phyloP scores from a whole-genome alignment of 2,888 invertebrate genomes.

The Druceiella hillmani region DNA sequence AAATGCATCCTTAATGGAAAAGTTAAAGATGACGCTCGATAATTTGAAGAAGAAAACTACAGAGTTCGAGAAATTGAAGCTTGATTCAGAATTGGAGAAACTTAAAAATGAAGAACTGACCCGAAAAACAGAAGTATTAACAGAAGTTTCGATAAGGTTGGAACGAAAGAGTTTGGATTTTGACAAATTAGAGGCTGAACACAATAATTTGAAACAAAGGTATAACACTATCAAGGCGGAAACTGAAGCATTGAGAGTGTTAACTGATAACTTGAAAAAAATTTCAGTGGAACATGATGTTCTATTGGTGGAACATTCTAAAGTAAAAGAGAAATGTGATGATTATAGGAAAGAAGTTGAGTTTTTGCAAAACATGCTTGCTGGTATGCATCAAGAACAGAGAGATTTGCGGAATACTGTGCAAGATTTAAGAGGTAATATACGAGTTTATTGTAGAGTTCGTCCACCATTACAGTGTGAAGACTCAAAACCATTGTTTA shows the following conservation, averaged over 20 bases:
- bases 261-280: slow-evolving; percentile 40
- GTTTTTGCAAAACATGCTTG: slow-evolving; percentile 42
- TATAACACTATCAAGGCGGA: slow-evolving; percentile 42
- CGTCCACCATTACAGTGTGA: slow-evolving; percentile 63
- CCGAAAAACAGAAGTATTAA: slow-evolving; percentile 38
- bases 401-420: slow-evolving; percentile 63
- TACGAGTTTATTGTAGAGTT: slow-evolving; percentile 74
- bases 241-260: slow-evolving; percentile 38
- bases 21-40: slow-evolving; percentile 34
- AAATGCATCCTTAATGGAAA: slow-evolving; percentile 37
- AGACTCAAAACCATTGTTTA: slow-evolving; percentile 45
- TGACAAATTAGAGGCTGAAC: slow-evolving; percentile 36
- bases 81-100: slow-evolving; percentile 41
- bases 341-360: slow-evolving; percentile 39
- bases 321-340: slow-evolving; percentile 32
- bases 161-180: slow-evolving; percentile 39
- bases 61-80: slow-evolving; percentile 37
- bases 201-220: slow-evolving; percentile 35
- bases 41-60: slow-evolving; percentile 36
- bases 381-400: slow-evolving; percentile 52
- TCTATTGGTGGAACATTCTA: slow-evolving; percentile 38
- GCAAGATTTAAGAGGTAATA: slow-evolving; percentile 74
- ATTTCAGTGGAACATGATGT: slow-evolving; percentile 42
- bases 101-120: slow-evolving; percentile 41
- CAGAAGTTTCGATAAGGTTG: slow-evolving; percentile 39